phyloP scores from a whole-genome alignment of 2,797 vertebrate genomes.

The Phrynocephalus vlangalii region DNA sequence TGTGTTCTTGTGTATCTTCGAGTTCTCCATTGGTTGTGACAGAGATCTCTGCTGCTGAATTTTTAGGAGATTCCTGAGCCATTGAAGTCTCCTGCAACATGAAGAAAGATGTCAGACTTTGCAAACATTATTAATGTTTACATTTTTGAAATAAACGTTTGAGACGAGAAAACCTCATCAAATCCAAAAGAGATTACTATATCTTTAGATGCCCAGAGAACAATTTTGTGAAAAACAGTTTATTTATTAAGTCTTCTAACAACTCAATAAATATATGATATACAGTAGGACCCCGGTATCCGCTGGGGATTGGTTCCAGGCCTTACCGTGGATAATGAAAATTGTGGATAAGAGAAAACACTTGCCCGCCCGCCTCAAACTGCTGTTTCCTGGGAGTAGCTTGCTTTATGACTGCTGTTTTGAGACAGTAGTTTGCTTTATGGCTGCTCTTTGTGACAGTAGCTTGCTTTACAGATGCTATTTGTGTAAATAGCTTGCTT shows the following conservation, averaged over 20 bases:
- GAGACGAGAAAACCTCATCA: not conserved
- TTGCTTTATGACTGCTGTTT: too few relatives aligned
- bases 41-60: constrained; percentile 93
- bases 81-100: constrained; percentile 81
- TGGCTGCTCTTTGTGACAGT: too few relatives aligned
- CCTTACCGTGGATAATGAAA: too few relatives aligned
- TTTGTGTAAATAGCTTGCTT: too few relatives aligned
- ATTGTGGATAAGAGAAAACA: too few relatives aligned
- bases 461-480: too few relatives aligned
- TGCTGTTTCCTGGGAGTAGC: too few relatives aligned
- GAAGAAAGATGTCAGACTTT: constrained; percentile 38
- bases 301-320: too few relatives aligned
- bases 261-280: not conserved
- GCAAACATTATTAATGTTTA: not conserved
- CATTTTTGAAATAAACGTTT: not conserved
- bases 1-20: constrained; percentile 83
- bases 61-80: constrained; percentile 90
- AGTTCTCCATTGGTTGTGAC: constrained; percentile 95
- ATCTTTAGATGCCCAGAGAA: not conserved
- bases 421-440: too few relatives aligned
- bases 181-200: not conserved
- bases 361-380: too few relatives aligned
- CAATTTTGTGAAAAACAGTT: not conserved
- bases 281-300: too few relatives aligned
- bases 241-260: not conserved